Conservation (phyloP, 2,113 vertebrate genomes). For the Archilochus colubris region DNA sequence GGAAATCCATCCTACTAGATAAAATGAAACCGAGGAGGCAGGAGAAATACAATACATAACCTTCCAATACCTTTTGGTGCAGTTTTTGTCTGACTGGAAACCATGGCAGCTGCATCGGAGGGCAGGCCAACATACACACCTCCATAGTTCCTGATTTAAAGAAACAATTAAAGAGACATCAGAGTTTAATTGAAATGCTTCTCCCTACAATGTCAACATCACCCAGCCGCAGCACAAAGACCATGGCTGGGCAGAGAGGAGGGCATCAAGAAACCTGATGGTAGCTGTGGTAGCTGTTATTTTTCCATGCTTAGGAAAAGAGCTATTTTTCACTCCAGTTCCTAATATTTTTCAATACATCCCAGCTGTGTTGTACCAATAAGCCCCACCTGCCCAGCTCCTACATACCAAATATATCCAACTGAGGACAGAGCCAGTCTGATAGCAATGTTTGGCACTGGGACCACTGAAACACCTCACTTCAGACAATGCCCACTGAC, state of each 20-base stretch:
- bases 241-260: not conserved
- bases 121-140: slow-evolving; percentile 94
- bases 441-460: not conserved
- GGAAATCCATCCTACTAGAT: not conserved
- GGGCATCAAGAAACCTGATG: not conserved
- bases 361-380: not conserved
- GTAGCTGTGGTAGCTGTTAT: not conserved
- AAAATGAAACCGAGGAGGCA: not conserved
- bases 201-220: not conserved
- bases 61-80: slow-evolving; percentile 83
- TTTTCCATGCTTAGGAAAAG: not conserved
- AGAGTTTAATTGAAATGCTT: not conserved
- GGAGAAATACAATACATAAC: not conserved
- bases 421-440: not conserved
- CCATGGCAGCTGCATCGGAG: slow-evolving; percentile 79
- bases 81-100: slow-evolving; percentile 85
- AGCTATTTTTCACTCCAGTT: not conserved
- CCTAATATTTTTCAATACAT: not conserved
- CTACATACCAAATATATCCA: not conserved
- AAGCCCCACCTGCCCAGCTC: not conserved
- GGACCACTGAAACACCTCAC: not conserved
- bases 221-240: not conserved
- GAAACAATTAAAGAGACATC: not conserved
- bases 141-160: slow-evolving; percentile 87
- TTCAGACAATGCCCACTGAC: not conserved